These are phyloP conservation scores for Drosophila repleta DNA, from an alignment of 1,140 invertebrate genomes.

Conservation along the genomic window DNA sequence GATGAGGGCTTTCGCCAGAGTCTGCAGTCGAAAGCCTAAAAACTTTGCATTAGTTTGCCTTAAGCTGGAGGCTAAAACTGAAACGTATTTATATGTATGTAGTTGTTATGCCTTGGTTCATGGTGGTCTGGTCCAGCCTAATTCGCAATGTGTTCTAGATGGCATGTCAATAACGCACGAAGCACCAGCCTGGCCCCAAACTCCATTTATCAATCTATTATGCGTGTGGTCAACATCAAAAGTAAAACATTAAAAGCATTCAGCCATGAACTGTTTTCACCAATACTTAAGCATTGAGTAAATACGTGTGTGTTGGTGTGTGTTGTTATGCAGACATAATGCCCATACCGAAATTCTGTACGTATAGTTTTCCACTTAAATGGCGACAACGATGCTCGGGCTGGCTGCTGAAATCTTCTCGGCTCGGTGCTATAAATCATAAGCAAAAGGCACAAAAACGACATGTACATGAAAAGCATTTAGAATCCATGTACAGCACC, in stretches of 20 bases:
- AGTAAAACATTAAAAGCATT: constrained; percentile 73
- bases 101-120: neutral
- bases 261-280: constrained; percentile 53
- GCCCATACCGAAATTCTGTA: neutral
- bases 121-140: neutral
- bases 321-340: constrained; percentile 12
- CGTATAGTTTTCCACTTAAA: constrained; percentile 48
- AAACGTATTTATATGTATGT: constrained; percentile 17
- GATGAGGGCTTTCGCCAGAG: constrained; percentile 51
- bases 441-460: constrained; percentile 54
- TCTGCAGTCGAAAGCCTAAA: constrained; percentile 15
- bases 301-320: constrained; percentile 18
- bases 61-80: constrained; percentile 16
- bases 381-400: constrained; percentile 20
- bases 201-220: constrained; percentile 49
- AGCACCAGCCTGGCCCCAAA: constrained; percentile 3
- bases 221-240: constrained; percentile 69
- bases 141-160: constrained; percentile 21
- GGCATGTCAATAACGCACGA: constrained; percentile 38
- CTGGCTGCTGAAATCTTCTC: constrained; percentile 26
- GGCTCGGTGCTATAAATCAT: constrained; percentile 42
- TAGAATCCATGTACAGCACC: constrained; percentile 45
- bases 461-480: constrained; percentile 44
- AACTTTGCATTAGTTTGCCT: constrained; percentile 55
- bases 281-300: constrained; percentile 29